These are phyloP conservation scores for Sinocyclocheilus maitianheensis DNA, from an alignment of 2,113 vertebrate species.

Conservation along the genomic window DNA sequence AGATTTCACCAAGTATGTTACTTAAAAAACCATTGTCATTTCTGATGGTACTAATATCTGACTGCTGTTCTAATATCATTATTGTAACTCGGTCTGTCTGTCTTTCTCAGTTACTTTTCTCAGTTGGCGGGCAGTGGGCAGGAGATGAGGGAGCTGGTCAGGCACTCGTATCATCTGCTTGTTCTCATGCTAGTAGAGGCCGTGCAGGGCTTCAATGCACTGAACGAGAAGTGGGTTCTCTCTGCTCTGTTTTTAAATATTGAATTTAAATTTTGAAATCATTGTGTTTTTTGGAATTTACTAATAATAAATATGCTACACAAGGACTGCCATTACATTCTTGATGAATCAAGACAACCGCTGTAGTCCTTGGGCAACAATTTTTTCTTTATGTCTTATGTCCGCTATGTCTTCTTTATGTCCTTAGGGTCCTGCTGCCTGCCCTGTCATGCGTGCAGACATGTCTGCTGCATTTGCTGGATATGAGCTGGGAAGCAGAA, in stretches of 20 bases:
- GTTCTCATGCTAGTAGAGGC: slow-evolving; percentile 91
- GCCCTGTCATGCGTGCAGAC: slow-evolving; percentile 94
- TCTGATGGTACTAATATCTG: neutral
- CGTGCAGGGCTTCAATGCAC: slow-evolving; percentile 80
- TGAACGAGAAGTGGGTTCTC: slow-evolving; percentile 87
- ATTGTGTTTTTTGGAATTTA: neutral
- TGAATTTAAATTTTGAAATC: neutral
- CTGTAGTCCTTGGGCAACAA: too few relatives aligned
- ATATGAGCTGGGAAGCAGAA: slow-evolving; percentile 91
- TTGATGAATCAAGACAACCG: too few relatives aligned
- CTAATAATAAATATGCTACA: neutral
- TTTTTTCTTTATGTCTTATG: neutral
- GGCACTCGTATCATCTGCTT: slow-evolving; percentile 86
- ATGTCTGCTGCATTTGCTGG: slow-evolving; percentile 88
- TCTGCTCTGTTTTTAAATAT: neutral
- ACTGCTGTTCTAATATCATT: neutral
- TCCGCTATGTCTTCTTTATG: neutral
- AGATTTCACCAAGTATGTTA: slow-evolving; percentile 89
- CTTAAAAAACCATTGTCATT: neutral
- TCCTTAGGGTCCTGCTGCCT: slow-evolving; percentile 83
- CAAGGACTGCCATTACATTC: neutral
- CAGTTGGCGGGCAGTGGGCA: slow-evolving; percentile 90
- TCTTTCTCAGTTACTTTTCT: slow-evolving; percentile 86
- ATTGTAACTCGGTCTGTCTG: neutral
- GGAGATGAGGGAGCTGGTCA: slow-evolving; percentile 83